phyloP scores from a whole-genome alignment of 1,140 invertebrate genomes.

The Microplitis demolitor region DNA sequence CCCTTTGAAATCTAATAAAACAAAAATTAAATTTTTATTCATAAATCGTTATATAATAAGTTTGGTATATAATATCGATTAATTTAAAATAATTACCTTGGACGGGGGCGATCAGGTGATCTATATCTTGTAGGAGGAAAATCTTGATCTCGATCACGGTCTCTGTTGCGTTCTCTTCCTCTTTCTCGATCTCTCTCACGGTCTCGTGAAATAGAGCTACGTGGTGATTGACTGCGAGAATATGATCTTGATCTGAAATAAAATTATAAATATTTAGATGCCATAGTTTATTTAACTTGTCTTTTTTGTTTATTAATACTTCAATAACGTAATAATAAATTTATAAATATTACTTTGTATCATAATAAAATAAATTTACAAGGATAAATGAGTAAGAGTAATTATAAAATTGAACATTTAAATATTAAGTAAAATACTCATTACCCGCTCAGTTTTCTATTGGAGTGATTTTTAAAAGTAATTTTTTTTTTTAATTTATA shows the following conservation, averaged over 20 bases:
- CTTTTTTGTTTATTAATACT: too few species aligned
- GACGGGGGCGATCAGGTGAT: conserved; percentile 61
- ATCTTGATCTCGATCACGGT: conserved; percentile 34
- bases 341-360: too few species aligned
- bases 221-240: conserved; percentile 57
- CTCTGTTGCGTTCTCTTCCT: conserved; percentile 29
- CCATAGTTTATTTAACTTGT: too few species aligned
- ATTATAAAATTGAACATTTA: too few species aligned
- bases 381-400: too few species aligned
- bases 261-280: not conserved
- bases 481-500: too few species aligned
- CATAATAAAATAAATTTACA: too few species aligned
- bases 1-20: conserved; percentile 52
- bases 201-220: conserved; percentile 51
- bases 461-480: too few species aligned
- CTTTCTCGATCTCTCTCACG: conserved; percentile 47
- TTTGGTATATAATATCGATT: not conserved
- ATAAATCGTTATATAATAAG: not conserved
- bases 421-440: too few species aligned
- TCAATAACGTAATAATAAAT: too few species aligned
- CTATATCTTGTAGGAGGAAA: conserved; percentile 57
- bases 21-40: not conserved
- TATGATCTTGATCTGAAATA: conserved; percentile 54
- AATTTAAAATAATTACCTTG: conserved; percentile 51
- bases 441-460: too few species aligned